Conservation (phyloP, 2,113 vertebrate species). For the Nycticryphes semicollaris region DNA sequence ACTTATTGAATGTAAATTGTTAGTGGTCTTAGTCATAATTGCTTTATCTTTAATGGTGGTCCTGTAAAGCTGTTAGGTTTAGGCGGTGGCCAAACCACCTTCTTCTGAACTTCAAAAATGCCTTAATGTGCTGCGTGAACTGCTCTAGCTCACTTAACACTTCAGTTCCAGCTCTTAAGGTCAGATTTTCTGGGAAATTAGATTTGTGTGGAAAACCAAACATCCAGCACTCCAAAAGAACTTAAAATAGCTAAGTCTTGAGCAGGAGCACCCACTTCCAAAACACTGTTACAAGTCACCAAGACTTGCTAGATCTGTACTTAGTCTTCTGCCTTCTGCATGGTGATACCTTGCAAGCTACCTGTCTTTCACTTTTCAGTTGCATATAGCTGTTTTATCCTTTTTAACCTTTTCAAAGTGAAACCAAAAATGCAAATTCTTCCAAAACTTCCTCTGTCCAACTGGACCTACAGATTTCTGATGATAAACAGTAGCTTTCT, state of each 20-base stretch:
- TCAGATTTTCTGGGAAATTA: not conserved
- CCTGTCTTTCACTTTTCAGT: not conserved
- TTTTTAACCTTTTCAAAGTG: not conserved
- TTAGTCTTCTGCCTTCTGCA: not conserved
- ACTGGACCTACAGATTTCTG: not conserved
- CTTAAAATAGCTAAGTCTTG: not conserved
- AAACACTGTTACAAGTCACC: not conserved
- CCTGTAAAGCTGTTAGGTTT: not conserved
- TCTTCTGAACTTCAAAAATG: not conserved
- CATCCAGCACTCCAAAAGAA: not conserved
- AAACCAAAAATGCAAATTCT: not conserved
- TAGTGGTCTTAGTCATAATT: not conserved
- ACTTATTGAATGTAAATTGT: not conserved
- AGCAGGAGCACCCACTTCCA: not conserved
- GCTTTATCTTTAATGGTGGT: not conserved
- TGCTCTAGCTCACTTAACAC: not conserved
- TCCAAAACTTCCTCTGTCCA: not conserved
- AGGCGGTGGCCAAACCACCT: not conserved
- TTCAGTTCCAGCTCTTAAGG: not conserved
- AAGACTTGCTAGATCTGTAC: not conserved
- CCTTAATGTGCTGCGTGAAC: not conserved
- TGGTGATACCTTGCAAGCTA: not conserved
- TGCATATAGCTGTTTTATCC: not conserved
- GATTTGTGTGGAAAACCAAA: not conserved
- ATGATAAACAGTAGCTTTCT: not conserved